Conservation (phyloP, 2,888 invertebrate species). For the Aproaerema taeniolella region DNA sequence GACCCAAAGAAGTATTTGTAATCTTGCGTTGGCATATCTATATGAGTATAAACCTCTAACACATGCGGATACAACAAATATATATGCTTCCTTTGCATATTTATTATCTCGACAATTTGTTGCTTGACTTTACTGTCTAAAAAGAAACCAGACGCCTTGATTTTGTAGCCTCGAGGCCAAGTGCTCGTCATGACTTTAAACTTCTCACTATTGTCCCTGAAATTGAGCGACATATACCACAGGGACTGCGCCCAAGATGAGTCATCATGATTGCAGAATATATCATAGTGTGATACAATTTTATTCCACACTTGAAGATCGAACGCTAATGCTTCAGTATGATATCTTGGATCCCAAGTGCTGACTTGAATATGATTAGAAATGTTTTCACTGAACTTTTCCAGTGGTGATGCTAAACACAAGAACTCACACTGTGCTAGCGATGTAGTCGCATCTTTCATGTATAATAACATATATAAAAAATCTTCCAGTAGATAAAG, state of each 20-base stretch:
- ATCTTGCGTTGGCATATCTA: slow-evolving; percentile 37
- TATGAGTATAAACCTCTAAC: slow-evolving; percentile 35
- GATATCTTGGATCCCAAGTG: slow-evolving; percentile 28
- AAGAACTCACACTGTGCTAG: slow-evolving; percentile 38
- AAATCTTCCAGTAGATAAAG: slow-evolving; percentile 43
- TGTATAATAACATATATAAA: slow-evolving; percentile 38
- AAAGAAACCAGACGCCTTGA: too few species aligned
- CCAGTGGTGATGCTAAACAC: slow-evolving; percentile 37
- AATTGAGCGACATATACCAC: slow-evolving; percentile 38
- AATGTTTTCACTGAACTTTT: too few species aligned
- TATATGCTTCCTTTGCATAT: slow-evolving; percentile 24
- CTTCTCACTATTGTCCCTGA: slow-evolving; percentile 28
- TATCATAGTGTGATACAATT: slow-evolving; percentile 43
- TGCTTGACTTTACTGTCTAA: slow-evolving; percentile 27
- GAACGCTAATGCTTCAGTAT: slow-evolving; percentile 41
- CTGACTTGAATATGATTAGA: too few species aligned
- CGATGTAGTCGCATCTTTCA: slow-evolving; percentile 35
- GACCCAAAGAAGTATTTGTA: slow-evolving; percentile 31
- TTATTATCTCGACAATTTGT: slow-evolving; percentile 25
- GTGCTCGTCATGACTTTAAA: slow-evolving; percentile 39
- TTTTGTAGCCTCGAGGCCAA: slow-evolving; percentile 38
- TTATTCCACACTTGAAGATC: slow-evolving; percentile 40
- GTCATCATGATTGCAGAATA: slow-evolving; percentile 46
- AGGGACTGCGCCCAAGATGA: slow-evolving; percentile 45
- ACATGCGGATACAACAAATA: slow-evolving; percentile 31